A percentile compares a stretch with the other conserved stretches of the same genome.
phyloP scores from a whole-genome alignment of 2,797 vertebrate species.

The Danio albolineatus region DNA sequence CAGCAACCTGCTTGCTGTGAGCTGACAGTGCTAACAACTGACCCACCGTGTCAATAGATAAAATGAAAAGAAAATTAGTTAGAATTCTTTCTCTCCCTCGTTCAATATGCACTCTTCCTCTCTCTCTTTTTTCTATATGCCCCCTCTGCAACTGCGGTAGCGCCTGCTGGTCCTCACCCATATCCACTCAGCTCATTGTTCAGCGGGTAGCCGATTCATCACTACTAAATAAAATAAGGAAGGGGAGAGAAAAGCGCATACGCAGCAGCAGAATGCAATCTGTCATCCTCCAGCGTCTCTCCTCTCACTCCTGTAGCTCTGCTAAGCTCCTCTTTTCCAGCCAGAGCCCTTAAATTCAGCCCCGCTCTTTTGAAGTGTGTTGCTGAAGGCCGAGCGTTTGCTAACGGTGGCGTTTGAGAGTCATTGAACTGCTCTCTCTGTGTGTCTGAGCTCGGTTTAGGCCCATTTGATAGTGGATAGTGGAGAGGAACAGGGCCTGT shows the following conservation, averaged over 20 bases:
- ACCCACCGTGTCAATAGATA: too few species aligned
- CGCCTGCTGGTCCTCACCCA: constrained; percentile 29
- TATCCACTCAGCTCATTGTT: constrained; percentile 54
- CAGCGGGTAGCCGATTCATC: constrained; percentile 75
- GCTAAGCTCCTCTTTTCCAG: constrained; percentile 30
- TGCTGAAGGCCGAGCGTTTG: neutral
- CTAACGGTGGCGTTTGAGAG: neutral
- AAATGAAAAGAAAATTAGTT: too few species aligned
- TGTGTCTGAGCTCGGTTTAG: neutral
- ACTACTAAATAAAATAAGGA: constrained; percentile 74
- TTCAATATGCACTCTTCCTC: too few species aligned
- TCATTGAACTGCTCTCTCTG: neutral
- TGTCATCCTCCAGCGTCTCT: constrained; percentile 48
- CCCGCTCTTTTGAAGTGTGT: constrained; percentile 23
- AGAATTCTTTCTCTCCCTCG: neutral
- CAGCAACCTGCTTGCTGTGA: too few species aligned
- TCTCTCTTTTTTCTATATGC: neutral
- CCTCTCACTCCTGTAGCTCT: constrained; percentile 32
- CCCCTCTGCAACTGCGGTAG: constrained; percentile 19
- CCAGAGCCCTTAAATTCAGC: constrained; percentile 18
- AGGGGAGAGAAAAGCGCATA: constrained; percentile 57
- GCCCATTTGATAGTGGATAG: constrained; percentile 32
- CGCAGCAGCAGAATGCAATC: constrained; percentile 51
- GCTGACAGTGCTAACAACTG: too few species aligned
- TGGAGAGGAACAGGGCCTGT: constrained; percentile 34